Percentiles rank a stretch among this genome's conserved stretches.
Conservation (phyloP, 2,888 invertebrate species). For the Agrochola macilenta region DNA sequence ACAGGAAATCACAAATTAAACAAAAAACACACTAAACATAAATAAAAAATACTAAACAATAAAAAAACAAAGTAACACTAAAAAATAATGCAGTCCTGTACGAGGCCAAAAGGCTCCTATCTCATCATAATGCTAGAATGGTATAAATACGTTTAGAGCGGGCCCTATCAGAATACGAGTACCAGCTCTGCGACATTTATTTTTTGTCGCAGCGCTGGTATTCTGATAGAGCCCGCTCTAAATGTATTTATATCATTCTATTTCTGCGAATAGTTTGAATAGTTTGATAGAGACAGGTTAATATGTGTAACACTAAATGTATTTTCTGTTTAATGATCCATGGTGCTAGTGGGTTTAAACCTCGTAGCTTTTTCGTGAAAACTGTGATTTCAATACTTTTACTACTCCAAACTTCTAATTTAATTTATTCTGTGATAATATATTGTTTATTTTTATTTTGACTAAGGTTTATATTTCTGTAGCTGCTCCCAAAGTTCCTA, state of each 20-base stretch:
- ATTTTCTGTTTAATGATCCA: not conserved
- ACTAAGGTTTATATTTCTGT: constrained; percentile 1
- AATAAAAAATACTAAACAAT: too few relatives aligned
- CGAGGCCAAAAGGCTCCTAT: too few relatives aligned
- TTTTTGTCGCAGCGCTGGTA: too few relatives aligned
- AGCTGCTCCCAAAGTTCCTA: constrained; percentile 26
- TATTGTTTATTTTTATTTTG: not conserved
- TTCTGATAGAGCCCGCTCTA: too few relatives aligned
- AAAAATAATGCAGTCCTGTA: too few relatives aligned
- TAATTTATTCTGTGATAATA: constrained; percentile 16
- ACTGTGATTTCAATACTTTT: constrained; percentile 8
- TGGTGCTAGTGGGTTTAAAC: not conserved
- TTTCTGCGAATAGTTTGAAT: not conserved
- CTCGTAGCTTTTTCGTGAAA: not conserved
- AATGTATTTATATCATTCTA: not conserved
- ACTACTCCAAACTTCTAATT: not conserved
- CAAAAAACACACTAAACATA: too few relatives aligned
- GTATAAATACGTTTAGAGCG: too few relatives aligned
- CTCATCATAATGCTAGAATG: too few relatives aligned
- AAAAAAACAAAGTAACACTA: too few relatives aligned
- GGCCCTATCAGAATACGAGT: too few relatives aligned
- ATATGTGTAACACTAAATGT: not conserved
- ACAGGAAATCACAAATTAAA: too few relatives aligned
- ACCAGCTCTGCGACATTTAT: too few relatives aligned
- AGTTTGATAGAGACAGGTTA: not conserved